Evolutionary conservation across 2,888 invertebrate species (phyloP), one percentile per base, ranked within the genome.

Genomic region (Nesidiocoris tenuis): DNA sequence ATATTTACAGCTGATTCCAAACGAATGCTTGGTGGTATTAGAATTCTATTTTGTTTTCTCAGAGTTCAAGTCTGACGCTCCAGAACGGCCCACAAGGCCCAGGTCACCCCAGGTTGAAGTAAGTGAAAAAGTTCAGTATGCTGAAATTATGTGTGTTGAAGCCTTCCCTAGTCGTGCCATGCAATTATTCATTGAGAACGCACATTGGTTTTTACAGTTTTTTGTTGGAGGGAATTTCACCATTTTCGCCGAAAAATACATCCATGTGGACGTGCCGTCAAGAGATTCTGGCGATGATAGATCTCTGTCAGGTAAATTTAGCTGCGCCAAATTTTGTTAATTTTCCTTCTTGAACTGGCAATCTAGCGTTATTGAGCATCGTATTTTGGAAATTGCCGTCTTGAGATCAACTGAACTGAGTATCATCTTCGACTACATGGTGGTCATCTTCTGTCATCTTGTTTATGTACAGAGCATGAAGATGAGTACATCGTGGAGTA

Each of bases 401-500:
- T n/a, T n/a, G n/a, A n/a, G n/a, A n/a, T n/a, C n/a, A n/a, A n/a
- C n/a, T n/a, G n/a, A n/a, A n/a, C n/a, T n/a, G n/a, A n/a, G n/a
- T n/a, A n/a, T n/a, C n/a, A n/a, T n/a, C n/a, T n/a, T n/a, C n/a
- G n/a, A n/a, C n/a, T n/a, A n/a, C n/a, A n/a, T n/a, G n/a, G n/a
- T n/a, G n/a, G 39, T 39, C 12, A 18, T 55, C 18, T 19, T 1
- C 12, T 70, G 17, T 70, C 61, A 61, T 63, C 25, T 9, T 72
- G 55, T 21, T 61, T 65, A 57, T 18, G 19, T 7, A 67, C 55
- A 67, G 89, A 88, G 87, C 85, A 89, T 83, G 94, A 95, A 81
- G 96, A 97, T 82, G 94, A 95, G 82, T 98, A 98, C 83, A 97
- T 98, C 65, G 93, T 98, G 1, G 99, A 99, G 84, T 99, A 98